phyloP scores from a whole-genome alignment of 2,888 invertebrate genomes.

The Drosophila mimica region DNA sequence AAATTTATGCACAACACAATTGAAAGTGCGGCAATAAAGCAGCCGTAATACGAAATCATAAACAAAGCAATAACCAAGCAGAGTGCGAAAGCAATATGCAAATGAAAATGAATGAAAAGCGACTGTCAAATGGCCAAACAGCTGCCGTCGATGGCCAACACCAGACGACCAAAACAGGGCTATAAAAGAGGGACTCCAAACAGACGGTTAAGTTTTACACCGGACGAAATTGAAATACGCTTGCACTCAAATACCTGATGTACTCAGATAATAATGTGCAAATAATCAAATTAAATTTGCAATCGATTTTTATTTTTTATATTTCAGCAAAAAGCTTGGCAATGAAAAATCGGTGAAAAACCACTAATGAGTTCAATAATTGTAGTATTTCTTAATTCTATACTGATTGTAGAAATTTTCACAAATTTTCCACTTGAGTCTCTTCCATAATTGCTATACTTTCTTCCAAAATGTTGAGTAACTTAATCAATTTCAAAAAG shows the following conservation, averaged over 20 bases:
- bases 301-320: background rate
- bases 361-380: background rate
- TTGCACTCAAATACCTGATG: background rate
- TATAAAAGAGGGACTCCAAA: slow-evolving; percentile 8
- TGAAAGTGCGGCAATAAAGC: slow-evolving; percentile 67
- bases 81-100: slow-evolving; percentile 74
- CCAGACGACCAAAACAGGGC: slow-evolving; percentile 16
- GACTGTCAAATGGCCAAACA: slow-evolving; percentile 76
- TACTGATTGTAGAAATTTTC: background rate
- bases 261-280: background rate
- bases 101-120: slow-evolving; percentile 71
- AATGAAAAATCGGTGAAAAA: background rate
- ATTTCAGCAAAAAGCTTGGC: background rate
- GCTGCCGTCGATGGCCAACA: slow-evolving; percentile 48
- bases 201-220: background rate
- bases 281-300: background rate
- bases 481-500: background rate
- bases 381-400: background rate
- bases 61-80: slow-evolving; percentile 72
- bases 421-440: background rate
- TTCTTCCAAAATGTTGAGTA: background rate
- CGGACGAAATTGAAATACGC: slow-evolving; percentile 7
- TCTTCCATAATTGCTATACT: background rate
- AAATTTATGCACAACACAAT: slow-evolving; percentile 74
- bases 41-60: slow-evolving; percentile 68